Evolutionary conservation across 2,888 invertebrate genomes (phyloP), one percentile per base, ranked within the genome.

Genomic region (Gortyna flavago): DNA sequence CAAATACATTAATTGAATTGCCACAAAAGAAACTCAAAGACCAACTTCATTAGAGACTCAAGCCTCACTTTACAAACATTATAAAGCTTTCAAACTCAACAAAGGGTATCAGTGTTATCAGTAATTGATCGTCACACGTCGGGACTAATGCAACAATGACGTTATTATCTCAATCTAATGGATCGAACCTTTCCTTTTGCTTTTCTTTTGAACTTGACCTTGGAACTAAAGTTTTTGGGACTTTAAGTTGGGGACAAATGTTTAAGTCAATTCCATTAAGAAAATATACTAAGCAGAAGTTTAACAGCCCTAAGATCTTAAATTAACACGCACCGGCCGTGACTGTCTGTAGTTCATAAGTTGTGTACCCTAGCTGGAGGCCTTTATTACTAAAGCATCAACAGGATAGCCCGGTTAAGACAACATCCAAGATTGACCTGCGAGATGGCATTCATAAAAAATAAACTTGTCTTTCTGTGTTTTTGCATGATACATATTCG

Each of bases 121-220:
- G 83, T 82, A 84, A 83, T 82, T 79, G 79, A 83, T 79, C 85
- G 83, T 65, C 85, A 75, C 85, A 72, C 85, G 83, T 82, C 85
- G 29, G 13, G 41, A 41, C 79, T 84, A 84, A 84, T 85, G 79
- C 69, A 75, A 75, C 75, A 75, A 66, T 79, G 48, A 72, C 21
- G 59, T 67, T 73, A 65, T 71, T 79, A 70, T 82, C 75, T 85
- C 61, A 59, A 83, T 38, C 48, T 84, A 83, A 82, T 85, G 79
- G 83, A 85, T 72, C 62, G 57, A 75, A 69, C 51, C 62, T 72
- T 84, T 78, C 74, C 68, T 68, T 72, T 41, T 18, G 18, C 18
- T 67, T 73, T 74, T 54, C 18, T 67, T 74, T 74, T 54, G 6
- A 65, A 41, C 29, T 84, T 81, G 51, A 66, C 54, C 48, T 64